Base-by-base conservation (phyloP, 2,797 vertebrate species). In the Coracias cyanogaster region DNA sequence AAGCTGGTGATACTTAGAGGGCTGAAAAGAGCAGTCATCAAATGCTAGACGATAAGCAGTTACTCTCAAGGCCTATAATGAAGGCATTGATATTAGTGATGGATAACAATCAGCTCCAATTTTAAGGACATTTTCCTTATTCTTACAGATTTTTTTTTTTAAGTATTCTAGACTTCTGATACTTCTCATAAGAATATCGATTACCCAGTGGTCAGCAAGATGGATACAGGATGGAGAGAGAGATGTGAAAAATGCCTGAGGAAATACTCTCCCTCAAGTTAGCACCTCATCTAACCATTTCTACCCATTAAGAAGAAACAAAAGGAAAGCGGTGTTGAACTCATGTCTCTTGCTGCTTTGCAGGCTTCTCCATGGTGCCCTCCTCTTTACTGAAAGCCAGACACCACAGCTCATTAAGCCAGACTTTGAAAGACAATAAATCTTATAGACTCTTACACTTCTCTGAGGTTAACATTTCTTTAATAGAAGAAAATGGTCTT, bases 341-440 rank as follows among this genome's bases (percentile, higher is more conserved):
- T 66, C 24, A 1, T 8, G 8, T 43, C 37, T 69, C n/a, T 55
- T 48, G 7, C 25, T 28, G 41, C 26, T 91, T 79, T 83, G 51
- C 64, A 86, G 72, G 20, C 31, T 86, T 39, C 46, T 90, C 60
- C 15, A 33, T 41, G 12, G 22, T 70, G 21, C 31, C 15, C 66
- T 89, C 28, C 31, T 35, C 70, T 72, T 78, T 25, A 28, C 77
- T 86, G 73, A 93, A 90, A 76, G 60, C 70, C 73, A 49, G n/a
- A 72, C 80, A 90, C 46, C 41, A 82, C 87, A 96, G 93, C 80
- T 96, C 94, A 94, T 95, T 94, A 96, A 91, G 43, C n/a, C 58
- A 76, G 89, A 20, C 66, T 88, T 88, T 64, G 77, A 86, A 93
- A 93, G 82, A 66, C 46, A 86, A 95, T 92, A 72, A 91, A 92